phyloP scores from a whole-genome alignment of 2,797 vertebrate genomes.

The Acanthurus lineatus region DNA sequence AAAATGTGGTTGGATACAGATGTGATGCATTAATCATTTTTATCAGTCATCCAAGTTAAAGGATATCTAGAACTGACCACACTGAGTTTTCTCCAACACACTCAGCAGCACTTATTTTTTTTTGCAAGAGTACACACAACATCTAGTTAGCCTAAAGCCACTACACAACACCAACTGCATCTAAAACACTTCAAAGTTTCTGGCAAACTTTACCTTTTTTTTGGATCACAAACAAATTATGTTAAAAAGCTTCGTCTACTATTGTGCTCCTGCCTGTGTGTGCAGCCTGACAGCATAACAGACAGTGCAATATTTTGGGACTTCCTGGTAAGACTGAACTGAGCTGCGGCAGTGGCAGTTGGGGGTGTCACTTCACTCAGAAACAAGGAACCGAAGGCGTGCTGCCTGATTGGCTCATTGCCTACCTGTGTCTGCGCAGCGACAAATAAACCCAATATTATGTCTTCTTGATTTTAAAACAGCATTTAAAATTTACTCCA shows the following conservation, averaged over 20 bases:
- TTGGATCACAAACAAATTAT: neutral
- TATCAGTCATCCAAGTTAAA: neutral
- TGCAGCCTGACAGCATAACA: conserved; percentile 1
- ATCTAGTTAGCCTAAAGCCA: neutral
- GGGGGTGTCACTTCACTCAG: neutral
- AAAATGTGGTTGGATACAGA: neutral
- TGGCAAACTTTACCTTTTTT: too few relatives aligned
- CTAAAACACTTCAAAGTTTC: neutral
- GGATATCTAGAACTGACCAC: neutral
- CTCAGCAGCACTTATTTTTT: neutral
- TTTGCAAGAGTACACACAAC: neutral
- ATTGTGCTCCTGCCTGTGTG: conserved; percentile 17
- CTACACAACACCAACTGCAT: neutral
- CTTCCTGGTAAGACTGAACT: conserved; percentile 52
- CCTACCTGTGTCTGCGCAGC: neutral
- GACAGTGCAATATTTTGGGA: neutral
- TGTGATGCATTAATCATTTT: too few relatives aligned
- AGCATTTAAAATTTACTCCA: neutral
- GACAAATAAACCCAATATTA: too few relatives aligned
- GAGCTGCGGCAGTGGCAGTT: neutral
- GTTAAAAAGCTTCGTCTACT: conserved; percentile 36
- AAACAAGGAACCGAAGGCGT: conserved; percentile 41
- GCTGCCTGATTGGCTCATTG: conserved; percentile 23
- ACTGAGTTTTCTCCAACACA: neutral
- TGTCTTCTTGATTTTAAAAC: too few relatives aligned